Evolutionary conservation across 2,888 invertebrate species (phyloP).

Genomic region (Drosophila mimetica): DNA sequence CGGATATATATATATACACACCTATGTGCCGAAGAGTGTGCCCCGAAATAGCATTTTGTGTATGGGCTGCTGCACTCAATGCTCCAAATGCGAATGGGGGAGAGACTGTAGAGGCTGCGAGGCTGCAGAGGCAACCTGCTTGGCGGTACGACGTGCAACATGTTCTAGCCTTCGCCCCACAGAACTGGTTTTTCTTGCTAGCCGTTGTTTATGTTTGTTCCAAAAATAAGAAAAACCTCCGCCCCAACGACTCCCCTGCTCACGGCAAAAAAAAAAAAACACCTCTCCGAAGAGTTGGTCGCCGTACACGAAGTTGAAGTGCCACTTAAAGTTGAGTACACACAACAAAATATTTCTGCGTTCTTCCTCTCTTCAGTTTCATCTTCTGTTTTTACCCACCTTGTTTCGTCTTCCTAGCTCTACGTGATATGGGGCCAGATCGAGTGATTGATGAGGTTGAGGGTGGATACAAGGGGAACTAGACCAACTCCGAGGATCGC

Average conservation of each 20-base stretch:
- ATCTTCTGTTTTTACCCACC: conserved; percentile 3
- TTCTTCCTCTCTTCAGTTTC: conserved; percentile 8
- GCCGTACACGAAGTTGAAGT: conserved; percentile 47
- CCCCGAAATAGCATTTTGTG: conserved; percentile 56
- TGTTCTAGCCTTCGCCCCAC: conserved; percentile 65
- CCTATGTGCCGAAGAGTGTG: conserved; percentile 15
- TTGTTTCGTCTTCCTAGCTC: conserved; percentile 7
- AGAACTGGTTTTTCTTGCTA: conserved; percentile 69
- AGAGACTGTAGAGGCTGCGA: conserved; percentile 31
- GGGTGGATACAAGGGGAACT: conserved; percentile 10
- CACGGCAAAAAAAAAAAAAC: conserved; percentile 36
- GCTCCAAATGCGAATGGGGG: conserved; percentile 60
- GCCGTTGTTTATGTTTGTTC: conserved; percentile 58
- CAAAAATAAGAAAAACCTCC: conserved; percentile 65
- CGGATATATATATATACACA: background rate
- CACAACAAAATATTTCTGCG: conserved; percentile 42
- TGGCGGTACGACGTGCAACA: conserved; percentile 60
- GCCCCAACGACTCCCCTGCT: conserved; percentile 7
- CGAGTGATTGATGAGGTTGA: conserved; percentile 57
- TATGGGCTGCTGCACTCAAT: conserved; percentile 55
- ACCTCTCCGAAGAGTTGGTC: conserved; percentile 26
- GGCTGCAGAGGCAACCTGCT: conserved; percentile 46
- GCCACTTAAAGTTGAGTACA: conserved; percentile 55
- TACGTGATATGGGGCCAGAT: conserved; percentile 56
- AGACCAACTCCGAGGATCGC: conserved; percentile 23